Conservation (phyloP, 35 echinoderm and acorn worm genomes). For the Hemicentrotus pulcherrimus region DNA sequence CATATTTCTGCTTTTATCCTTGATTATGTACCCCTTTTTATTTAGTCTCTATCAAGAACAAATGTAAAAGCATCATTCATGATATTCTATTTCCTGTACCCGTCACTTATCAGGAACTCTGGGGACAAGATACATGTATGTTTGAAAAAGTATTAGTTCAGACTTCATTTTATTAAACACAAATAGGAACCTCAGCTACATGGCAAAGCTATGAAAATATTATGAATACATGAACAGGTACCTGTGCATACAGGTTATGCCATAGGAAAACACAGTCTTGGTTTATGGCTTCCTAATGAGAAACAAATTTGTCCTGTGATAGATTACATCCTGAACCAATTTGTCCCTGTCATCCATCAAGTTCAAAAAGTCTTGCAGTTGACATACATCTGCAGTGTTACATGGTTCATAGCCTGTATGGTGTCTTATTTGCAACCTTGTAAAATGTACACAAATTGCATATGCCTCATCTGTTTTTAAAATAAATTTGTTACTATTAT, state of each 20-base stretch:
- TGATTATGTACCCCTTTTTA: background rate
- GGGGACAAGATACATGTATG: background rate
- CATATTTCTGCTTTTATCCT: background rate
- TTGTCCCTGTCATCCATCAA: constrained; percentile 17
- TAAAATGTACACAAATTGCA: background rate
- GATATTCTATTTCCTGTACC: background rate
- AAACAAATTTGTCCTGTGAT: constrained; percentile 34
- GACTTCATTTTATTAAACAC: background rate
- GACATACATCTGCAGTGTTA: background rate
- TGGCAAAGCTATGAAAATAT: background rate
- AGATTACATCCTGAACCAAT: constrained; percentile 34
- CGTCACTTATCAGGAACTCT: background rate
- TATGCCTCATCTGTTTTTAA: background rate
- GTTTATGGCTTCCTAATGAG: constrained; percentile 14
- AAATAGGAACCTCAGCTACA: background rate
- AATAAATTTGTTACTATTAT: background rate
- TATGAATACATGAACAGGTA: background rate
- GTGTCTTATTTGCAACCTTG: background rate
- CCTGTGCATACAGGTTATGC: background rate
- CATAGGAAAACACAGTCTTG: background rate
- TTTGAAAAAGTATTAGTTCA: background rate
- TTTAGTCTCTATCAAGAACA: background rate
- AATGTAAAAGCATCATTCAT: background rate
- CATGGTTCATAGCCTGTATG: background rate
- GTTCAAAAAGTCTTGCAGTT: background rate